These are phyloP conservation scores for Heteractis magnifica DNA, from an alignment of 92 coral and sea anemone species.

Conservation along the genomic window DNA sequence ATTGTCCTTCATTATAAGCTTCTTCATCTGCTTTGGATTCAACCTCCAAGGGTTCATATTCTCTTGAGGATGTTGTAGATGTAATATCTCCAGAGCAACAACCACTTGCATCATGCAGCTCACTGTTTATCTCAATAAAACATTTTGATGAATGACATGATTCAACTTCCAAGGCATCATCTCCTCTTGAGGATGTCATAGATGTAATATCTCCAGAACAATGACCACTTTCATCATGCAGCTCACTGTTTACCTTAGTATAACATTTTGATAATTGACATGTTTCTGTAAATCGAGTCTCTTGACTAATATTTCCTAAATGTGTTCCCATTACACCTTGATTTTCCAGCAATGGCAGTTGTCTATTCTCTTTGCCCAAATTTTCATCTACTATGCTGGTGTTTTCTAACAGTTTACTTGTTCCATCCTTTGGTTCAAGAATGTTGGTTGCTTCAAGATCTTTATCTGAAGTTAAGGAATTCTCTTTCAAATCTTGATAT, in stretches of 20 bases:
- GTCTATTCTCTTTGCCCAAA: not conserved
- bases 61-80: not conserved
- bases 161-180: not conserved
- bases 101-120: not conserved
- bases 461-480: not conserved
- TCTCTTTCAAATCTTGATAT: not conserved
- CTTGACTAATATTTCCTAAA: not conserved
- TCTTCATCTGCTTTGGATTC: not conserved
- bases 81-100: not conserved
- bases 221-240: not conserved
- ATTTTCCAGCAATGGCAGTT: not conserved
- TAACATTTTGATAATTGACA: not conserved
- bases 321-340: not conserved
- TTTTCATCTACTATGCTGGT: not conserved
- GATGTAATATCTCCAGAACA: not conserved
- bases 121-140: not conserved
- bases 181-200: not conserved
- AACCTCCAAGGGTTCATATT: not conserved
- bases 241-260: not conserved
- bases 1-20: not conserved
- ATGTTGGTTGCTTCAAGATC: not conserved
- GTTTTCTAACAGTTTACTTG: not conserved
- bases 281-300: not conserved
- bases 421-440: not conserved
- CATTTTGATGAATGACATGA: not conserved